Conservation (phyloP, 2,113 vertebrate species). For the Amazona guildingii region DNA sequence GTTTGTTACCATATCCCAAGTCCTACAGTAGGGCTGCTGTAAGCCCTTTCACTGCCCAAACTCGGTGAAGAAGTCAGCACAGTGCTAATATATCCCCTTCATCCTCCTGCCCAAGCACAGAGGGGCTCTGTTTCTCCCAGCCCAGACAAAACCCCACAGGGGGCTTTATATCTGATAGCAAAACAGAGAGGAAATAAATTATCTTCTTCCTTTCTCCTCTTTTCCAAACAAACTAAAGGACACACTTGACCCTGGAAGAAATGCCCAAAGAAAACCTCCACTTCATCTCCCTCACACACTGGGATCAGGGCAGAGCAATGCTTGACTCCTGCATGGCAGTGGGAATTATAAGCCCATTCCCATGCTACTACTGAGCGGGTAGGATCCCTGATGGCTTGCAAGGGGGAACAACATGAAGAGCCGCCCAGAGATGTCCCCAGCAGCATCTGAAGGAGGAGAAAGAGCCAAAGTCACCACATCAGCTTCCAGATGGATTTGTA, state of each 20-base stretch:
- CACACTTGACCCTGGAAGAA: background rate
- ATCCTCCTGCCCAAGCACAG: background rate
- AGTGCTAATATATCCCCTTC: background rate
- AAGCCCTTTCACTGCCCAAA: background rate
- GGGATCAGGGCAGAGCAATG: background rate
- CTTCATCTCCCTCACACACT: accelerated
- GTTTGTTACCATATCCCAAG: background rate
- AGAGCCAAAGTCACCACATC: background rate
- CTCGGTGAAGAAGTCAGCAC: background rate
- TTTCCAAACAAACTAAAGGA: background rate
- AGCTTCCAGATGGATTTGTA: background rate
- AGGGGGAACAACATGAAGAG: background rate
- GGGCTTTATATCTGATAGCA: background rate
- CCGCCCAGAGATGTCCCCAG: background rate
- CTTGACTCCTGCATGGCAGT: background rate
- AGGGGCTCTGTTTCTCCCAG: background rate
- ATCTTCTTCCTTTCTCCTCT: background rate
- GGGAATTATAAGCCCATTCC: background rate
- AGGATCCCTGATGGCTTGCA: background rate
- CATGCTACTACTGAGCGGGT: background rate
- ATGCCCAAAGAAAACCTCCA: background rate
- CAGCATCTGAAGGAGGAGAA: background rate
- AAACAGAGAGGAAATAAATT: background rate
- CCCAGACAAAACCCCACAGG: background rate
- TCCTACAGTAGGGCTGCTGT: background rate